Evolutionary conservation across 1,140 invertebrate species (phyloP), one percentile per base, ranked within the genome.

Genomic region (Procambarus virginalis): DNA sequence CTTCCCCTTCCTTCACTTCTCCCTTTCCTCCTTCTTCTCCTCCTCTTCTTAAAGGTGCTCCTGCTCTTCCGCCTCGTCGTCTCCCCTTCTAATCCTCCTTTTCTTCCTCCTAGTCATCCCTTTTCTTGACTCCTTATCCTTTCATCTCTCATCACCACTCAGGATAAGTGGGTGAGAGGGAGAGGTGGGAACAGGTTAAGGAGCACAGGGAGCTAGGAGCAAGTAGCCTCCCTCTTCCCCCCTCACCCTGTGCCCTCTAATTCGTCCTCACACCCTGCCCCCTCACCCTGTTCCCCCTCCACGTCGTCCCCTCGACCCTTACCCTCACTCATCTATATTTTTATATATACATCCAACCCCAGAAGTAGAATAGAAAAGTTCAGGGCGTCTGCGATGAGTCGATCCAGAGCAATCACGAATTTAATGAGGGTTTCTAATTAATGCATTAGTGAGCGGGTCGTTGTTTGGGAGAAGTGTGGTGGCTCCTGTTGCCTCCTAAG

Each of bases 381-480:
- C 3, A 70, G 82, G 51, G 8, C 60, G 70, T 84, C 82, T 84
- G 64, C 82, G 82, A 84, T 84, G 82, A 84, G 82, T 84, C 70
- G 82, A 84, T 84, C 68, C 82, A 70, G 82, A 84, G 82, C 68
- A 84, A 84, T 84, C 82, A 84, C 45, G 70, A 84, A 75, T 84
- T 84, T 84, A 84, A 84, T 84, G 82, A 75, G 51, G 46, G 82
- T 84, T 84, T 75, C 70, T 84, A 84, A 84, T 79, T 48, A 86
- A 86, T 45, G 12, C 14, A 34, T 86, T 64, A 10, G 49, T 22
- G 76, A 2, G 55, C 20, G 9, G 58, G 75, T 78, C 68, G 55
- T 78, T 73, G 34, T 55, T 55, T 55, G 51, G 51, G 8, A 4
- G 51, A 8, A 9, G 51, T 55, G 12, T 34, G 20, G n/a, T 75